Conservation (phyloP, 2,888 invertebrate species). For the Ophion ellenae region DNA sequence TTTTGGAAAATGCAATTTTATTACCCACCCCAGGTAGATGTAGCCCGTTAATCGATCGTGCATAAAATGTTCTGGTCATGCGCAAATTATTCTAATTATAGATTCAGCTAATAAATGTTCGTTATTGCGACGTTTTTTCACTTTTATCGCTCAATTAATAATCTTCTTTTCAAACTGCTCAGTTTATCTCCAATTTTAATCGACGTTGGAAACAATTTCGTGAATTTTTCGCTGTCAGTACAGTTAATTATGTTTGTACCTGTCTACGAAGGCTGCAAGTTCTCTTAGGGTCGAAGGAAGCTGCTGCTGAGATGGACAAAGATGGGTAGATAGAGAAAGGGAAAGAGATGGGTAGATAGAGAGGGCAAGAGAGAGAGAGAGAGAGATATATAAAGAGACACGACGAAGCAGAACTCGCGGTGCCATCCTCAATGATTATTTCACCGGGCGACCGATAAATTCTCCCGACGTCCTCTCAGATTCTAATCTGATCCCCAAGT, state of each 20-base stretch:
- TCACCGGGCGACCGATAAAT: slow-evolving; percentile 80
- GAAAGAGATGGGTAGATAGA: slow-evolving; percentile 12
- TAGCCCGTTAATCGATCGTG: too few relatives aligned
- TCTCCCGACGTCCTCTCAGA: slow-evolving; percentile 78
- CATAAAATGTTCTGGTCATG: too few relatives aligned
- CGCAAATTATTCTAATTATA: background rate
- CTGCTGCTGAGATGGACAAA: background rate
- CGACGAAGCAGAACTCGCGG: slow-evolving; percentile 32
- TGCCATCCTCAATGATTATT: slow-evolving; percentile 78
- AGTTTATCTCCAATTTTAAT: slow-evolving; percentile 7
- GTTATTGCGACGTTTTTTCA: background rate
- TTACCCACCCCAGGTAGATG: too few relatives aligned
- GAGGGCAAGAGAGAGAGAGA: slow-evolving; percentile 5
- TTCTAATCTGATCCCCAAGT: slow-evolving; percentile 81
- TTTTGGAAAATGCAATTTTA: too few relatives aligned
- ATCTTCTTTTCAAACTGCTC: background rate
- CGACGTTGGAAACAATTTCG: slow-evolving; percentile 8
- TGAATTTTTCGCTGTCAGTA: slow-evolving; percentile 1
- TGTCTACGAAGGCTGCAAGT: background rate
- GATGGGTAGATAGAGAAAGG: slow-evolving; percentile 16
- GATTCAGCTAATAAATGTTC: background rate
- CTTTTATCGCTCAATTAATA: background rate
- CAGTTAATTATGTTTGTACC: background rate
- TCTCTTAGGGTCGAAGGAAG: slow-evolving; percentile 28
- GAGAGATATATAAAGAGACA: background rate